Evolutionary conservation across 2,888 invertebrate species (phyloP), one percentile per base, ranked within the genome.

Genomic region (Drosophila kanekoi): DNA sequence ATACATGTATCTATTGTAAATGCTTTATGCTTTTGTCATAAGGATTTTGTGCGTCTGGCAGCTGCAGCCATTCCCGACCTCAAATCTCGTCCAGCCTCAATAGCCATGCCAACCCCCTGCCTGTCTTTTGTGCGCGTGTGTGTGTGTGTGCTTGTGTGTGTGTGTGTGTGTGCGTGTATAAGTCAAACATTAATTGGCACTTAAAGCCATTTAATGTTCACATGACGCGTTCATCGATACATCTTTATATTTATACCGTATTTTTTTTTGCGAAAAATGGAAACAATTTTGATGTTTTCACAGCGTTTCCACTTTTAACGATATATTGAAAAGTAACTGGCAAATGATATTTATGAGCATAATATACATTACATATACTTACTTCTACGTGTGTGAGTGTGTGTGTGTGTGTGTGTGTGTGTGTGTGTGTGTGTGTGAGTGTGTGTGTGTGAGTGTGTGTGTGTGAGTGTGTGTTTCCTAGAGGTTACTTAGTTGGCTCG

Each of bases 231-330:
- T 47, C 47, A 72, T 64, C 49, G 67, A 57, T 49, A 62, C 63
- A 51, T 35, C 14, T 43, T 13, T 59, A 14, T 33, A 16, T 45
- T 48, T 49, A 4, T 5, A n/a, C 32, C 54, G 48, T 40, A n/a
- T 33, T 60, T 66, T 52, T 56, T 47, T 59, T 48, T 45, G 35
- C 40, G 43, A 37, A 38, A 72, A 65, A 52, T 67, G 66, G 74
- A 81, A 81, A 81, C 74, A 87, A 84, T 81, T 81, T 87, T 81
- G 81, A 81, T 87, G 81, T 81, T 87, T 80, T 85, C 80, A 82
- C 76, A 82, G 65, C 76, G 60, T 60, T 63, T 45, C n/a, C 47
- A 65, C 57, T 60, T 86, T 82, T 83, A 83, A 80, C 59, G 87
- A 64, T 73, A 68, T 62, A 76, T 67, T 77, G 67, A 76, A 85